Percentiles rank a stretch among this genome's conserved stretches.
Evolutionary conservation across 2,888 invertebrate species (phyloP).

Genomic region (Drosophila kambysellisi): DNA sequence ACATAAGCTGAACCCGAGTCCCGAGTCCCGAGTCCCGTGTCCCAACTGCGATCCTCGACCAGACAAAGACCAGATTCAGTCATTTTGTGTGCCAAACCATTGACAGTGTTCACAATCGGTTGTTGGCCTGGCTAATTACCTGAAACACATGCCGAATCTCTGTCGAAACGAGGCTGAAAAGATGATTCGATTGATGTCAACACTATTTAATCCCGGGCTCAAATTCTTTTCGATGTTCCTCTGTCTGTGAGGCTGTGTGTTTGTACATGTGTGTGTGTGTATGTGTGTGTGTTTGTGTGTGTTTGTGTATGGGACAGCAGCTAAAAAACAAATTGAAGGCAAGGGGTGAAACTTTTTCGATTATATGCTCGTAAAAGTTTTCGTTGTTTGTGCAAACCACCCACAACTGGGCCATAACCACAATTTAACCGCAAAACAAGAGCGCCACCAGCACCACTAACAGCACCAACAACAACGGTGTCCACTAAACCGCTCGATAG

Average conservation of each 20-base stretch:
- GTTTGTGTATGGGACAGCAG: conserved; percentile 1
- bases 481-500: conserved; percentile 41
- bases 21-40: no score
- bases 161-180: not conserved
- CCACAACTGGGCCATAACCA: conserved; percentile 59
- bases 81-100: conserved; percentile 4
- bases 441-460: conserved; percentile 35
- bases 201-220: conserved; percentile 16
- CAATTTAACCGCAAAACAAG: conserved; percentile 70
- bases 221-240: not conserved
- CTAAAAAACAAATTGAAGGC: conserved; percentile 18
- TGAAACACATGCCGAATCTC: conserved; percentile 25
- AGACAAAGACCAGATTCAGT: conserved; percentile 29
- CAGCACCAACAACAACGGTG: conserved; percentile 18
- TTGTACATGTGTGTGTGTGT: not conserved
- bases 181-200: conserved; percentile 38
- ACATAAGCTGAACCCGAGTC: not conserved
- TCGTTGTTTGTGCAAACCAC: conserved; percentile 64
- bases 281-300: not conserved
- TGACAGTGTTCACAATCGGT: conserved; percentile 15
- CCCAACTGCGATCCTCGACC: conserved; percentile 8
- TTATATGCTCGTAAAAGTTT: conserved; percentile 82
- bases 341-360: conserved; percentile 74
- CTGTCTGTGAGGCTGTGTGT: not conserved
- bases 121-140: conserved; percentile 45